These are phyloP conservation scores for Piaya cayana DNA, from an alignment of 2,113 vertebrate species.

Conservation along the genomic window DNA sequence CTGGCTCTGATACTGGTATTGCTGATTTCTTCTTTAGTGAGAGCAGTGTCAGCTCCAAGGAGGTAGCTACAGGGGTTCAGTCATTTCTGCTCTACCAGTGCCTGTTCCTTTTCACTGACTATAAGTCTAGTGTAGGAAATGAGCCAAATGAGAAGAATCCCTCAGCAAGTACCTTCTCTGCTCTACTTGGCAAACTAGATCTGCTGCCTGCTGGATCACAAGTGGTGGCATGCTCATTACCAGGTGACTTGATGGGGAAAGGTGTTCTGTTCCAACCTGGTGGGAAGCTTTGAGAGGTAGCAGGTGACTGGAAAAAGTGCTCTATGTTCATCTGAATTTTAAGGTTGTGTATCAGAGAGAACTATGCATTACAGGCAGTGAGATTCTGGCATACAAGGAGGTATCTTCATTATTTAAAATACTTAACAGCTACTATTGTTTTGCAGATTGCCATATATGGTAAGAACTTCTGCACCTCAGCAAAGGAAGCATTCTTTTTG, in stretches of 20 bases:
- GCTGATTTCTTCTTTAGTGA: not conserved
- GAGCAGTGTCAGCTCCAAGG: not conserved
- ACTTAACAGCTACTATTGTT: slow-evolving; percentile 3
- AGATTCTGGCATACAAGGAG: not conserved
- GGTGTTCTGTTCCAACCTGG: not conserved
- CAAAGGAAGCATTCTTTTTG: slow-evolving; percentile 91
- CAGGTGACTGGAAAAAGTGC: not conserved
- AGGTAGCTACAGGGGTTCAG: not conserved
- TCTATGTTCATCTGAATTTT: not conserved
- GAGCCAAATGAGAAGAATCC: not conserved
- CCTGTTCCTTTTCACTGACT: not conserved
- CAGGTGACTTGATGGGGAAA: not conserved
- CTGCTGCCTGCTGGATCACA: not conserved
- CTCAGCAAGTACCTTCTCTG: not conserved
- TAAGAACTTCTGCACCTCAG: slow-evolving; percentile 93
- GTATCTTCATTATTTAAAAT: not conserved
- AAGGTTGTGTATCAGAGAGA: not conserved
- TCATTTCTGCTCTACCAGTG: not conserved
- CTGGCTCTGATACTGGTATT: not conserved
- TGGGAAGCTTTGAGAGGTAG: not conserved
- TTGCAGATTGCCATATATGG: slow-evolving; percentile 94
- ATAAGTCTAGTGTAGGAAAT: not conserved
- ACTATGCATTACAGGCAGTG: not conserved
- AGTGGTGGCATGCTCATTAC: not conserved
- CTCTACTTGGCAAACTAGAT: not conserved